phyloP scores from a whole-genome alignment of 2,113 vertebrate species.

The Callipepla squamata region DNA sequence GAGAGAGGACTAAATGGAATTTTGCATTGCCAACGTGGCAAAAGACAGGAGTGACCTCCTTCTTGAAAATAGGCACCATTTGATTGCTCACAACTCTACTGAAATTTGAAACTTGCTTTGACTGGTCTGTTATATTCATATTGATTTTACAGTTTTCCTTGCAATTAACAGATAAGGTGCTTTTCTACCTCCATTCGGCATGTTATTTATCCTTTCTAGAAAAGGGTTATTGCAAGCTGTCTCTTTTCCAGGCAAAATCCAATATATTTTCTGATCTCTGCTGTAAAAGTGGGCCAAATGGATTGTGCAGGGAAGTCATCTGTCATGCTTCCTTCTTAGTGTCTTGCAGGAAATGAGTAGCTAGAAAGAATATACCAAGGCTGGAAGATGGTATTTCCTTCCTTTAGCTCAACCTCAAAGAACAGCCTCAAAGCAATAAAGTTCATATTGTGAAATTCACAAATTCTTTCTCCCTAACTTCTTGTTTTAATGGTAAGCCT shows the following conservation, averaged over 20 bases:
- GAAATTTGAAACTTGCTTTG: not conserved
- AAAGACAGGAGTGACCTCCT: no score
- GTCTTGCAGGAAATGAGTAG: slow-evolving; percentile 53
- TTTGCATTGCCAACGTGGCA: no score
- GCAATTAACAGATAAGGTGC: slow-evolving; percentile 35
- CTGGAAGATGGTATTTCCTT: not conserved
- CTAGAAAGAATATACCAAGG: not conserved
- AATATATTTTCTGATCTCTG: slow-evolving; percentile 44
- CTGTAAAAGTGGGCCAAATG: slow-evolving; percentile 50
- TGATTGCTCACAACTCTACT: not conserved
- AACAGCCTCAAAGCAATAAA: not conserved
- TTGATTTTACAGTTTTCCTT: slow-evolving; percentile 2
- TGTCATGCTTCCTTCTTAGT: slow-evolving; percentile 49
- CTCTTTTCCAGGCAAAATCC: slow-evolving; percentile 62
- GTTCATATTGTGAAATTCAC: not conserved
- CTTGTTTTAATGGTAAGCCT: not conserved
- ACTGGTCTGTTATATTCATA: not conserved
- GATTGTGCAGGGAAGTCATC: slow-evolving; percentile 28
- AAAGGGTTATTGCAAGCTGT: slow-evolving; percentile 33
- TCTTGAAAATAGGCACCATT: no score
- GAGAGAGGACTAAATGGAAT: no score
- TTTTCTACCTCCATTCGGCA: not conserved
- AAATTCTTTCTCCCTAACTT: not conserved
- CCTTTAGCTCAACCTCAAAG: not conserved
- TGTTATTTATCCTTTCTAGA: slow-evolving; percentile 56